These are phyloP conservation scores for Scolopax mira DNA, from an alignment of 2,113 vertebrate species.

Conservation along the genomic window DNA sequence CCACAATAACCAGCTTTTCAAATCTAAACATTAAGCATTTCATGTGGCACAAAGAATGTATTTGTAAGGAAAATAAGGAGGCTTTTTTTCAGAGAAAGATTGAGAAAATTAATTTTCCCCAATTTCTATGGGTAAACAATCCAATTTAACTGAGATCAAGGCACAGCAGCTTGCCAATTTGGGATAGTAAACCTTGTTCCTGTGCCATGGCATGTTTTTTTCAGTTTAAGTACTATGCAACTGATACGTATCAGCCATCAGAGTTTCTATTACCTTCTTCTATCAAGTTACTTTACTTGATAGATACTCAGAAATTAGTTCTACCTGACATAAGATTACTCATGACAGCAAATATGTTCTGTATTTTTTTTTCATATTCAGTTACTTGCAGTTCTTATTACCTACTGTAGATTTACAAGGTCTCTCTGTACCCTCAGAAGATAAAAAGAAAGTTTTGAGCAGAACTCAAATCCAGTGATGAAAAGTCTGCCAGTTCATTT, in stretches of 20 bases:
- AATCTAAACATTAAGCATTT: slow-evolving; percentile 35
- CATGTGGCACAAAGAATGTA: neutral
- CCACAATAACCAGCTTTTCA: slow-evolving; percentile 38
- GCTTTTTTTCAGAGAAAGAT: neutral
- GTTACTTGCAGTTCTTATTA: neutral
- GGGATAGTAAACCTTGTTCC: neutral
- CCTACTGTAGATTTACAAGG: neutral
- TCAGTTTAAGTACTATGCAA: neutral
- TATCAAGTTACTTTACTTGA: neutral
- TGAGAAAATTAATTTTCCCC: slow-evolving; percentile 25
- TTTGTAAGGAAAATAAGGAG: neutral
- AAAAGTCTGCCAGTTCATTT: neutral
- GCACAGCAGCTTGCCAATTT: slow-evolving; percentile 5
- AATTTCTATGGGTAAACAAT: slow-evolving; percentile 41
- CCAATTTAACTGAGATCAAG: slow-evolving; percentile 36
- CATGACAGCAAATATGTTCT: neutral
- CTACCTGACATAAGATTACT: neutral
- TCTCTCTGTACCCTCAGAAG: neutral
- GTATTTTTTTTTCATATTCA: neutral
- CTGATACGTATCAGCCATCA: neutral
- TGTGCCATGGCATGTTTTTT: neutral
- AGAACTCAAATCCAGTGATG: neutral
- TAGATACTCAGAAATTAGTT: neutral
- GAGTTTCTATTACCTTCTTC: neutral
- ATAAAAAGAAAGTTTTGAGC: neutral